A percentile compares a stretch with the other conserved stretches of the same genome.
phyloP scores from a whole-genome alignment of 1,140 invertebrate genomes.

The Diorhabda sublineata region DNA sequence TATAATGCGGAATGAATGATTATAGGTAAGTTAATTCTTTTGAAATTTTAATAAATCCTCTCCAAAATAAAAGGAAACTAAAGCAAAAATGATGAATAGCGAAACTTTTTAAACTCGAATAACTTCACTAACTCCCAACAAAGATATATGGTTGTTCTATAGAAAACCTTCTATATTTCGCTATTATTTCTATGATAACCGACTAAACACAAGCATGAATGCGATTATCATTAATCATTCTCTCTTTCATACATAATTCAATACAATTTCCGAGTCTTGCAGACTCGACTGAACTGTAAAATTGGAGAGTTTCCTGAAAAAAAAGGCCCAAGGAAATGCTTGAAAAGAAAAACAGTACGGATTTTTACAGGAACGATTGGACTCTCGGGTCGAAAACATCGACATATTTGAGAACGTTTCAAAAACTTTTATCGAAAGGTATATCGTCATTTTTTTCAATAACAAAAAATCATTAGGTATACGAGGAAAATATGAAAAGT shows the following conservation, averaged over 20 bases:
- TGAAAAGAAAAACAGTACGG: neutral
- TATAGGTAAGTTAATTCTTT: no score
- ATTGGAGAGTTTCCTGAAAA: neutral
- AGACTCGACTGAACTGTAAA: neutral
- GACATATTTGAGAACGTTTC: neutral
- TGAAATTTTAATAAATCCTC: no score
- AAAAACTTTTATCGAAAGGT: neutral
- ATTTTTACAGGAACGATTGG: neutral
- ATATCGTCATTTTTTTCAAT: no score
- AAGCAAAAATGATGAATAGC: neutral
- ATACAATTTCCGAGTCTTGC: slow-evolving; percentile 1
- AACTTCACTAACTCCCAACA: slow-evolving; percentile 2
- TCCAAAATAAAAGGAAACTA: neutral
- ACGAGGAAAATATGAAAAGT: no score
- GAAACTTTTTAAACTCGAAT: neutral
- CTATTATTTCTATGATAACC: neutral
- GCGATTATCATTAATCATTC: slow-evolving; percentile 1
- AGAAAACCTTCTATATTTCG: neutral
- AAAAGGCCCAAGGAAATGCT: neutral
- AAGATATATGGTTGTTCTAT: neutral
- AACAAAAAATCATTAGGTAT: no score
- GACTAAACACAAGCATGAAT: neutral
- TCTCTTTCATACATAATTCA: neutral
- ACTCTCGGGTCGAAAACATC: neutral
- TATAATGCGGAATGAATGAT: no score